These are phyloP conservation scores for Theristicus caerulescens DNA, from an alignment of 2,113 vertebrate genomes.

Conservation along the genomic window DNA sequence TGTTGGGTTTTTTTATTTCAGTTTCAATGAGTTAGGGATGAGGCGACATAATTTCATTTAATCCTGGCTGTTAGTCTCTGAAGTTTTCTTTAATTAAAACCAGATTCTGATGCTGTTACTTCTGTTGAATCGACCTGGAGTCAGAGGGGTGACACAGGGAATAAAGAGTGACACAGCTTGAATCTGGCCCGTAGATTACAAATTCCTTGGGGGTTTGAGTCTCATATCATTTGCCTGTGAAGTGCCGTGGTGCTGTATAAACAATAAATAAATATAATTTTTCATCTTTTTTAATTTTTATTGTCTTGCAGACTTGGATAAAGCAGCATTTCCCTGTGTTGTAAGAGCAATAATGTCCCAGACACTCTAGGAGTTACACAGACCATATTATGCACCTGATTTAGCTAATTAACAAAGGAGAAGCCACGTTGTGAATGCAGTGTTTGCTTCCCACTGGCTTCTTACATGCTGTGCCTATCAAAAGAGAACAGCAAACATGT, in stretches of 20 bases:
- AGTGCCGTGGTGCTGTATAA: neutral
- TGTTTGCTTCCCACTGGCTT: slow-evolving; percentile 54
- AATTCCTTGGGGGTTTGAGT: neutral
- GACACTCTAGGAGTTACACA: slow-evolving; percentile 1
- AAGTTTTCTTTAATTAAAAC: slow-evolving; percentile 30
- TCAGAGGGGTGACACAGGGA: neutral
- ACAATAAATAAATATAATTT: neutral
- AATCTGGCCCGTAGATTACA: neutral
- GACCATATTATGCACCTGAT: slow-evolving; percentile 41
- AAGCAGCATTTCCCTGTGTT: neutral
- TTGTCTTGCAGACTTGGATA: neutral
- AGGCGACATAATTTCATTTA: neutral
- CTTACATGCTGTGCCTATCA: slow-evolving; percentile 56
- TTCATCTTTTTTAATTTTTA: neutral
- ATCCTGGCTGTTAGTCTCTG: neutral
- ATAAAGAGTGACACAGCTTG: neutral
- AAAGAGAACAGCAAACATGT: slow-evolving; percentile 52
- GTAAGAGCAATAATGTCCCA: neutral
- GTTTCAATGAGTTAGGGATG: neutral
- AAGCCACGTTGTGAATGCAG: neutral
- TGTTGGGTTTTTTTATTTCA: neutral
- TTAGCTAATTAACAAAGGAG: slow-evolving; percentile 59
- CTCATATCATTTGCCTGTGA: neutral
- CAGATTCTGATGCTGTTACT: neutral
- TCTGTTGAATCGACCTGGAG: neutral